Base-by-base conservation (phyloP, 2,888 invertebrate species). In the Podotricha telesiphe region DNA sequence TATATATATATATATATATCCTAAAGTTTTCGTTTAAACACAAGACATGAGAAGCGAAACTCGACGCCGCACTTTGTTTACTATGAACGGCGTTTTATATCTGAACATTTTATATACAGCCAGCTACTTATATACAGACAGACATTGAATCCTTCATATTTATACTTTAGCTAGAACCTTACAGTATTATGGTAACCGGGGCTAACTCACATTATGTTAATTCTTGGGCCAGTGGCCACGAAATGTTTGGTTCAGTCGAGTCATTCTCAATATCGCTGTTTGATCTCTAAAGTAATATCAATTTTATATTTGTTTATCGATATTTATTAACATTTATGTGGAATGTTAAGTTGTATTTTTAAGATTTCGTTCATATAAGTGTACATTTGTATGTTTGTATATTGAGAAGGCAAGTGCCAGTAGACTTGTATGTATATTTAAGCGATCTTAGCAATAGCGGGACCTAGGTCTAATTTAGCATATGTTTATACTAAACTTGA, bases 201-300 rank as follows among this genome's bases (percentile, higher is more conserved):
- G 64, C 67, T 55, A 66, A 53, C 47, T 56, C 53, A 48, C 71
- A 69, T 72, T 72, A 72, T 72, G 69, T 28, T 69, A 72, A 72
- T 72, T 63, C 63, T 34, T 10, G 67, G 50, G 19, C 59, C 67
- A 48, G 42, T 37, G 28, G 17, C 45, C 47, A 28, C 40, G 47
- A 61, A 50, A 55, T 61, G 40, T 67, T 67, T 42, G 47, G 37
- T 69, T 48, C 62, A 55, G 55, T 37, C 22, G 22, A 62, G 62
- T 66, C 69, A 66, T 66, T 42, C 55, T 15, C 53, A 59, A 47
- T 55, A 65, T 55, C 61, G 22, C 40, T 15, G 28, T 61, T 66
- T 62, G 61, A 69, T 69, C 55, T 66, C 55, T n/a, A 40, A 37
- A 50, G 55, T 61, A 56, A 61, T 56, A 62, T 56, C 28, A 17